These are phyloP conservation scores for Hofmannophila pseudospretella DNA, from an alignment of 2,888 invertebrate genomes.

Conservation along the genomic window DNA sequence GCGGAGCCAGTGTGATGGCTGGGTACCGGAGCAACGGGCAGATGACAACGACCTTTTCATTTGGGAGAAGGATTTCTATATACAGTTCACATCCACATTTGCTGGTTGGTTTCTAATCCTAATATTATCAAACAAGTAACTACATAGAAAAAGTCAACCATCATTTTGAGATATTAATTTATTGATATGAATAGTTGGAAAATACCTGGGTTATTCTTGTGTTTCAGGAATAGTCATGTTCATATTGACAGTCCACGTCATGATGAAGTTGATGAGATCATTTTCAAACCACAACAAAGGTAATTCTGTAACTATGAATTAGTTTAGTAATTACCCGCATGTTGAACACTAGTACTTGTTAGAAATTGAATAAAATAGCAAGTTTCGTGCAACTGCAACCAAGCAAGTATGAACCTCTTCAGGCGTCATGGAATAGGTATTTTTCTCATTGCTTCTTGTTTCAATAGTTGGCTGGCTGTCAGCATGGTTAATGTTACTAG, in stretches of 20 bases:
- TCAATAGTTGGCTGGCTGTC: no score
- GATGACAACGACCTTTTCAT: constrained; percentile 60
- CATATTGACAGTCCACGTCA: constrained; percentile 35
- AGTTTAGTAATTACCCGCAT: background rate
- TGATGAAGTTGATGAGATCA: constrained; percentile 35
- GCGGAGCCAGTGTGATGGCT: constrained; percentile 36
- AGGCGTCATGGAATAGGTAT: no score
- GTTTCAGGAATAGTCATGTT: constrained; percentile 55
- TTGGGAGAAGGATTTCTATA: constrained; percentile 79
- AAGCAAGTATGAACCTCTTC: no score
- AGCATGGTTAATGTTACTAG: no score
- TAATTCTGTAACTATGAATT: constrained; percentile 15
- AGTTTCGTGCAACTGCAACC: no score
- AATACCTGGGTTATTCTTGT: no score
- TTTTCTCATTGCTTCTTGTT: no score
- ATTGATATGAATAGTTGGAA: no score
- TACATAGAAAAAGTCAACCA: no score
- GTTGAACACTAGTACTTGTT: no score
- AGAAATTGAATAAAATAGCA: no score
- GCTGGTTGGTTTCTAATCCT: constrained; percentile 37
- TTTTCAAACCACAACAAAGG: constrained; percentile 30
- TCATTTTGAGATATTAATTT: no score
- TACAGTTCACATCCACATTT: constrained; percentile 72
- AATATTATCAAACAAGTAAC: background rate
- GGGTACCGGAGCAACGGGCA: constrained; percentile 34